Evolutionary conservation across 2,888 invertebrate species (phyloP).

Genomic region (Platynereis dumerilii): DNA sequence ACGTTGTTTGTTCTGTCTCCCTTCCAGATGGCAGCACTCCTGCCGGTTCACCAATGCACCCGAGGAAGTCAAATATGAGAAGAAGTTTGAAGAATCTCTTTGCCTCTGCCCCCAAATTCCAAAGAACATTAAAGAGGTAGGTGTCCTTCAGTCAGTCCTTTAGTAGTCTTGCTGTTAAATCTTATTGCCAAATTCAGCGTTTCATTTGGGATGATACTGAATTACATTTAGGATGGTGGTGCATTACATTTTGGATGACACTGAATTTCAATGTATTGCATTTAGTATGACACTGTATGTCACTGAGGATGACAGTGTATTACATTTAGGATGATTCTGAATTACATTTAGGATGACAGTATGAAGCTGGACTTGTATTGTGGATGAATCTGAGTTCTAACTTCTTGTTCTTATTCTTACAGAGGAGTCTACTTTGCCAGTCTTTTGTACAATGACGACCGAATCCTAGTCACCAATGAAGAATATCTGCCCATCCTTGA

Average conservation of each 20-base stretch:
- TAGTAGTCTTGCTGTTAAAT: neutral
- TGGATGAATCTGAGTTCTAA: too few relatives aligned
- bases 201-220: neutral
- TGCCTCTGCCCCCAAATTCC: slow-evolving; percentile 94
- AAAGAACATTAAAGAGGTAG: slow-evolving; percentile 86
- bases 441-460: slow-evolving; percentile 93
- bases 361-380: too few relatives aligned
- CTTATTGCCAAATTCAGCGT: neutral
- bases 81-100: slow-evolving; percentile 90
- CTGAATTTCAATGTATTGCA: too few relatives aligned
- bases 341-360: too few relatives aligned
- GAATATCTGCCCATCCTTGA: slow-evolving; percentile 96
- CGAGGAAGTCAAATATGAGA: slow-evolving; percentile 72
- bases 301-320: too few relatives aligned
- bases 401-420: slow-evolving; percentile 60
- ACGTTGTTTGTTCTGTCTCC: neutral
- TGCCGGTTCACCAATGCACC: slow-evolving; percentile 72
- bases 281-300: too few relatives aligned
- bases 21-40: slow-evolving; percentile 41
- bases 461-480: slow-evolving; percentile 93
- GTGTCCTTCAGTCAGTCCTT: slow-evolving; percentile 20
- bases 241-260: too few relatives aligned
- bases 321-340: too few relatives aligned
- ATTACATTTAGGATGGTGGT: too few relatives aligned
- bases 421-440: slow-evolving; percentile 94